Conservation (phyloP, 2,797 vertebrate species). For the Trachurus trachurus region DNA sequence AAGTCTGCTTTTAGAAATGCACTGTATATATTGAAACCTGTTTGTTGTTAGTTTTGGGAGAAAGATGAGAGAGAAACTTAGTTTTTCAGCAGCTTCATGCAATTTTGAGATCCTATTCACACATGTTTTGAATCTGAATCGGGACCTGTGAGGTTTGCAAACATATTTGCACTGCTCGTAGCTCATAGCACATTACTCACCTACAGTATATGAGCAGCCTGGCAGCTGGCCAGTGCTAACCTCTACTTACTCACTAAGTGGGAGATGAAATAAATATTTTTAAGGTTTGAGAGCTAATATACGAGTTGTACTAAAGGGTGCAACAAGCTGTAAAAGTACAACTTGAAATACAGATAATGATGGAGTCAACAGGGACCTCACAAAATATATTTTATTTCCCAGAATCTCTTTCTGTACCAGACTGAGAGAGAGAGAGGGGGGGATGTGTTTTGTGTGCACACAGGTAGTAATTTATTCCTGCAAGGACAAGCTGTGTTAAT, state of each 20-base stretch:
- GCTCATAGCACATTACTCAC: conserved; percentile 22
- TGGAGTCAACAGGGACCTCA: conserved; percentile 13
- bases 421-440: background rate
- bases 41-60: conserved; percentile 3
- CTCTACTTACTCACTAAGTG: background rate
- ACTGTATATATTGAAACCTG: background rate
- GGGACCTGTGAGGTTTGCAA: conserved; percentile 12
- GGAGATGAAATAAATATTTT: conserved; percentile 17
- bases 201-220: background rate
- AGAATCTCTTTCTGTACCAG: conserved; percentile 9
- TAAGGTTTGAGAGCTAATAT: background rate
- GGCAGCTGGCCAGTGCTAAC: conserved; percentile 4
- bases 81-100: conserved; percentile 7
- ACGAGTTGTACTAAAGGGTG: background rate
- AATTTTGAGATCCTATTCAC: background rate
- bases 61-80: background rate
- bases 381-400: background rate
- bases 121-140: background rate
- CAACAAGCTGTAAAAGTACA: conserved; percentile 18
- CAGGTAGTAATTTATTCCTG: conserved; percentile 64
- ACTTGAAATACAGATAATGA: background rate
- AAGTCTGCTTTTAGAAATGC: background rate
- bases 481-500: conserved; percentile 68
- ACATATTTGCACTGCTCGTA: conserved; percentile 31
- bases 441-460: conserved; percentile 33